These are phyloP conservation scores for Ascidia mentula DNA, from an alignment of 23 tunicate genomes.

Conservation along the genomic window DNA sequence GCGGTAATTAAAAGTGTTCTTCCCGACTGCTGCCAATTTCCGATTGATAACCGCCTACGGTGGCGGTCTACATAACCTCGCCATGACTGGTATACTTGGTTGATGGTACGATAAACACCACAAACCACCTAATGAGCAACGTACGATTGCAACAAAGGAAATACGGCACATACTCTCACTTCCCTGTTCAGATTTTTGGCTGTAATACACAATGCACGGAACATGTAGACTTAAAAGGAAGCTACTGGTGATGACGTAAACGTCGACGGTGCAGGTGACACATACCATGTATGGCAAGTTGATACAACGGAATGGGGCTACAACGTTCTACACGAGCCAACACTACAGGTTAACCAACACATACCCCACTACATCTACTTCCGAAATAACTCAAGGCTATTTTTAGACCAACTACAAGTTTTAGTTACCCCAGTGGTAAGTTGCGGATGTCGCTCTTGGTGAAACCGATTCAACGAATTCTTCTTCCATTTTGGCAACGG, in stretches of 20 bases:
- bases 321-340: not conserved
- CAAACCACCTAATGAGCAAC: no score
- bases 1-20: not conserved
- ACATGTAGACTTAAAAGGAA: not conserved
- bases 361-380: no score
- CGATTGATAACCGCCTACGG: slow-evolving; percentile 6
- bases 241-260: not conserved
- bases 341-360: not conserved
- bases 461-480: slow-evolving; percentile 19
- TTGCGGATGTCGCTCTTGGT: not conserved
- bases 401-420: not conserved
- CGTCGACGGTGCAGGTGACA: not conserved
- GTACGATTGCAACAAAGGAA: no score
- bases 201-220: not conserved
- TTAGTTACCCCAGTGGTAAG: not conserved
- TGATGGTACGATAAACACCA: no score
- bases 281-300: not conserved
- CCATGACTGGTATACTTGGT: no score
- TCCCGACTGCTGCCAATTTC: not conserved
- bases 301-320: not conserved
- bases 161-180: no score
- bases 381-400: no score
- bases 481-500: slow-evolving; percentile 48
- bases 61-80: no score
- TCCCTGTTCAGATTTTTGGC: no score